These are phyloP conservation scores for Tethea ocularis DNA, from an alignment of 2,888 invertebrate species.

Conservation along the genomic window DNA sequence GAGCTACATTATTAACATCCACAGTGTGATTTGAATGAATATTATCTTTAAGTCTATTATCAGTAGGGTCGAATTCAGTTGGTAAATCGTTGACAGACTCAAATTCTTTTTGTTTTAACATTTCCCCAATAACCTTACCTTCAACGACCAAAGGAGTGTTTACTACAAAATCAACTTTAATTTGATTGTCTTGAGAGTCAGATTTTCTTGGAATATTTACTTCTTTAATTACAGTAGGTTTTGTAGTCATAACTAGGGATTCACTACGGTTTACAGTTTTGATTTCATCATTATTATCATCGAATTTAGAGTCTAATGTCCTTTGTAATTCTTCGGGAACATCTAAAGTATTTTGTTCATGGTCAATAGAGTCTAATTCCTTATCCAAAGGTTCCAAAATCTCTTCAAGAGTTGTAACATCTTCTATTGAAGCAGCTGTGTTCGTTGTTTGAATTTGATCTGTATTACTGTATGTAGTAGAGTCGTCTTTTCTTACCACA, in stretches of 20 bases:
- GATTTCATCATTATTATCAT: neutral
- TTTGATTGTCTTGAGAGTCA: slow-evolving; percentile 10
- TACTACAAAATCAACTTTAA: slow-evolving; percentile 20
- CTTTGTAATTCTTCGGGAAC: neutral
- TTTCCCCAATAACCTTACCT: slow-evolving; percentile 15
- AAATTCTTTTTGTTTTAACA: slow-evolving; percentile 15
- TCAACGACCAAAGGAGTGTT: slow-evolving; percentile 6
- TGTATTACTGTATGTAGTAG: neutral
- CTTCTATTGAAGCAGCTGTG: neutral
- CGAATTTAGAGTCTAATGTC: neutral
- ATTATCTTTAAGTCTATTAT: neutral
- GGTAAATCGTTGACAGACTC: slow-evolving; percentile 9
- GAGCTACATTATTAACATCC: neutral
- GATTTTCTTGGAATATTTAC: slow-evolving; percentile 12
- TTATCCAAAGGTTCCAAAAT: slow-evolving; percentile 8
- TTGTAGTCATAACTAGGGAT: neutral
- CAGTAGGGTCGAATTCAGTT: neutral
- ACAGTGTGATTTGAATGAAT: slow-evolving; percentile 2
- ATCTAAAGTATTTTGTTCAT: neutral
- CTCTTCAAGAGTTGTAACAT: slow-evolving; percentile 6
- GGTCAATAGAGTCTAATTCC: neutral
- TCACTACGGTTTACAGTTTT: neutral
- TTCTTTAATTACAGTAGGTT: neutral
- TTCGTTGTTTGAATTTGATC: neutral
- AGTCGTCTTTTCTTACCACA: neutral